Evolutionary conservation across 2,888 invertebrate species (phyloP).

Genomic region (Ectemnius continuus): DNA sequence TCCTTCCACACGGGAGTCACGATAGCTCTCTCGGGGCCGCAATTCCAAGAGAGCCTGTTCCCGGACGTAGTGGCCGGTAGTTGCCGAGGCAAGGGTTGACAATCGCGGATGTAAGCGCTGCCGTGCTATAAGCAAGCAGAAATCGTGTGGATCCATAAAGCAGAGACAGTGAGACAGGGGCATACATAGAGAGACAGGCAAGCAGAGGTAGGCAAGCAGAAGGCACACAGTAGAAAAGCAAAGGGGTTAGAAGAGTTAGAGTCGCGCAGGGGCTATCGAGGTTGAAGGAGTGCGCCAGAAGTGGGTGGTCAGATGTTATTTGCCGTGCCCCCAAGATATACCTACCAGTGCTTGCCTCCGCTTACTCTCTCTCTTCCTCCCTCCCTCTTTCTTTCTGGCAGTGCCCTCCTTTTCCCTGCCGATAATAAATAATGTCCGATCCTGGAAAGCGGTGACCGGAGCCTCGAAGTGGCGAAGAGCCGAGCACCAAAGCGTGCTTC

Average conservation of each 20-base stretch:
- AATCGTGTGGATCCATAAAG: no score
- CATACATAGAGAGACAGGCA: background rate
- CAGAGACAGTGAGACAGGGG: background rate
- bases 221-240: no score
- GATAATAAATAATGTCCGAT: slow-evolving; percentile 14
- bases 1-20: no score
- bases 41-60: no score
- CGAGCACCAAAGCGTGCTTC: background rate
- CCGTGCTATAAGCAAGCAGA: no score
- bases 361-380: background rate
- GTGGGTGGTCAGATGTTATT: slow-evolving; percentile 16
- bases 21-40: no score
- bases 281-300: slow-evolving; percentile 22
- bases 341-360: background rate
- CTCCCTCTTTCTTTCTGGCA: background rate
- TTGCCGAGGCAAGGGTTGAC: no score
- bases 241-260: background rate
- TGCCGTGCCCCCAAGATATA: background rate
- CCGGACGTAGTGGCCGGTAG: no score
- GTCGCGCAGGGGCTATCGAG: slow-evolving; percentile 3
- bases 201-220: no score
- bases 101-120: no score
- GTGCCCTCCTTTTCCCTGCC: background rate
- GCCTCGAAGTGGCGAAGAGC: background rate
- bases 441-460: background rate